Base-by-base conservation (phyloP, 2,888 invertebrate species). In the Vesta saturnalis region DNA sequence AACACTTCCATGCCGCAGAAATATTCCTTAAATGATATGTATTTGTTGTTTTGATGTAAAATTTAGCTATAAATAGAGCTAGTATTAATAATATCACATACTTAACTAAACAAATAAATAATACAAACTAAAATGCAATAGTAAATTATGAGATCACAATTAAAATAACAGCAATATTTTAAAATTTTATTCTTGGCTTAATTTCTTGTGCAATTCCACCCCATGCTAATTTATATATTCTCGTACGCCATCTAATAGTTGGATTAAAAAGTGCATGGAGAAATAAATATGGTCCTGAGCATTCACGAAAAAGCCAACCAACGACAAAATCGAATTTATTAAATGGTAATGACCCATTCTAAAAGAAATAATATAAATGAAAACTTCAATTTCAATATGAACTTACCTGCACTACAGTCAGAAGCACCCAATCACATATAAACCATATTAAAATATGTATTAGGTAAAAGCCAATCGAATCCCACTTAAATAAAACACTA, bases 381-480 rank as follows among this genome's bases (percentile, higher is more conserved):
- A 15, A 15, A 49, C 14, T 39, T n/a, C 2, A 2, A n/a, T 39
- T n/a, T 6, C 8, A 12, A n/a, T n/a, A n/a, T 23, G 16, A 14
- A 56, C 52, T 71, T 82, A 91, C 91, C 87, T 94, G 96, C 77
- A 97, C 93, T 74, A 94, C 89, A 73, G 92, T 91, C 77, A 99
- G 87, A 77, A 99, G 89, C 78, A 95, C 86, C 94, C 97, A 99
- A 86, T 99, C 99, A 74, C 95, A 92, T 76, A 97, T 89, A 84
- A 98, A 96, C 99, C 99, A 99, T 81, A 93, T 87, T 62, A 97
- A 88, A 77, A 95, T 89, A 84, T 99, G 99, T 78, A 96, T 91
- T 77, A 97, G 86, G 85, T 96, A 96, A 86, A 98, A 96, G 60
- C 94, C 94, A 72, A 96, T 86, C 1, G 95, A 93, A 83, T 97